Conservation (phyloP, 2,888 invertebrate genomes). For the Azorinus chamasolen region DNA sequence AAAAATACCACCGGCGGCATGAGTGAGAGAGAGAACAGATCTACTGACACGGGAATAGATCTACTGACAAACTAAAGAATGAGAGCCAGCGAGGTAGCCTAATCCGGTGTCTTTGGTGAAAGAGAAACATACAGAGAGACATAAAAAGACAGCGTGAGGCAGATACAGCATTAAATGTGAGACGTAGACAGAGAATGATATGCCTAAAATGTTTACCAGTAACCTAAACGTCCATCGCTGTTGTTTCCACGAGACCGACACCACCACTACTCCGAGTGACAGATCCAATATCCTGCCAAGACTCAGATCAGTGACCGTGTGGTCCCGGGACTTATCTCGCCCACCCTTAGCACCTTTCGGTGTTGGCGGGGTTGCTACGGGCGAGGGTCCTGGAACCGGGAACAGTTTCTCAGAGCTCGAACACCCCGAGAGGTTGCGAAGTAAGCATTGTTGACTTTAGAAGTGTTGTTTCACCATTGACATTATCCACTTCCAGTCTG, state of each 20-base stretch:
- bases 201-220: neutral
- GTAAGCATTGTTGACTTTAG: constrained; percentile 45
- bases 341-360: constrained; percentile 58
- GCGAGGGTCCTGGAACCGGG: constrained; percentile 60
- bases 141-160: too few species aligned
- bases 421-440: constrained; percentile 65
- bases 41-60: too few species aligned
- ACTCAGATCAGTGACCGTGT: constrained; percentile 38
- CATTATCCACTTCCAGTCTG: constrained; percentile 65
- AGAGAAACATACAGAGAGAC: too few species aligned
- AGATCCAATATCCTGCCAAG: constrained; percentile 13
- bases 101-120: too few species aligned
- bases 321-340: constrained; percentile 60
- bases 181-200: neutral
- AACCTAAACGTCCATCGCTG: neutral
- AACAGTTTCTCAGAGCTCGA: constrained; percentile 57
- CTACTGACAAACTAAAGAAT: too few species aligned
- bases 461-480: constrained; percentile 40
- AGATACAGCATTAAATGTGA: neutral
- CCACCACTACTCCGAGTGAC: constrained; percentile 29
- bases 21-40: too few species aligned
- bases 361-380: constrained; percentile 57
- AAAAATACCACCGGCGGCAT: too few species aligned
- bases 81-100: too few species aligned
- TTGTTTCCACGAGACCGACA: constrained; percentile 30